phyloP scores from a whole-genome alignment of 2,113 vertebrate species.

The Thalassoma bifasciatum region DNA sequence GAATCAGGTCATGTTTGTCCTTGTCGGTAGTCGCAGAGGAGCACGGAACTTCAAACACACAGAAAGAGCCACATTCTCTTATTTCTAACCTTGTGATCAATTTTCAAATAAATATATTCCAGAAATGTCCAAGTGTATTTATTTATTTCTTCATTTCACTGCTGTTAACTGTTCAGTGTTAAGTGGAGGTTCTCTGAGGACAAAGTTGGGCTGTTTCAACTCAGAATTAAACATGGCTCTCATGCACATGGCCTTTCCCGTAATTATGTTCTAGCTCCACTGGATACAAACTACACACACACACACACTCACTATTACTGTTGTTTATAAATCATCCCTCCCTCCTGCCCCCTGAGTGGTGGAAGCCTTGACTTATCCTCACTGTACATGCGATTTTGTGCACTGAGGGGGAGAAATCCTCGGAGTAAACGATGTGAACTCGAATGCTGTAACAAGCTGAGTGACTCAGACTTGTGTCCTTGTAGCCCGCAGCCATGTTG shows the following conservation, averaged over 20 bases:
- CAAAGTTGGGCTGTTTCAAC: conserved; percentile 14
- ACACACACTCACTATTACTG: neutral
- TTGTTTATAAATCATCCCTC: conserved; percentile 37
- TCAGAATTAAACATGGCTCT: conserved; percentile 5
- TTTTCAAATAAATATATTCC: no score
- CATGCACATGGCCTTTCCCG: conserved; percentile 11
- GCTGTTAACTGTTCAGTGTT: neutral
- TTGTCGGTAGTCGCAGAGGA: conserved; percentile 37
- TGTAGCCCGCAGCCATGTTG: conserved; percentile 43
- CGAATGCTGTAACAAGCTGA: conserved; percentile 8
- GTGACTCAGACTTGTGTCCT: conserved; percentile 41
- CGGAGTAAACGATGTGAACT: conserved; percentile 4
- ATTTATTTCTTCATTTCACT: neutral
- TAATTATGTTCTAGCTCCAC: conserved; percentile 17
- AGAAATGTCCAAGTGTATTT: neutral
- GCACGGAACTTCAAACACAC: conserved; percentile 9
- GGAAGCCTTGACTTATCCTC: conserved; percentile 22
- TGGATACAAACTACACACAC: conserved; percentile 24
- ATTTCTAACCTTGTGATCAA: neutral
- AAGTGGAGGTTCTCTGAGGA: conserved; percentile 21
- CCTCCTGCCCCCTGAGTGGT: neutral
- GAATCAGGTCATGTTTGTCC: conserved; percentile 62
- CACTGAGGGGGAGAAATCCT: conserved; percentile 38
- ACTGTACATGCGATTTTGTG: conserved; percentile 31
- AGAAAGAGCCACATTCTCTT: neutral